Conservation (phyloP, 2,113 vertebrate species). For the Phrynocephalus versicolor region DNA sequence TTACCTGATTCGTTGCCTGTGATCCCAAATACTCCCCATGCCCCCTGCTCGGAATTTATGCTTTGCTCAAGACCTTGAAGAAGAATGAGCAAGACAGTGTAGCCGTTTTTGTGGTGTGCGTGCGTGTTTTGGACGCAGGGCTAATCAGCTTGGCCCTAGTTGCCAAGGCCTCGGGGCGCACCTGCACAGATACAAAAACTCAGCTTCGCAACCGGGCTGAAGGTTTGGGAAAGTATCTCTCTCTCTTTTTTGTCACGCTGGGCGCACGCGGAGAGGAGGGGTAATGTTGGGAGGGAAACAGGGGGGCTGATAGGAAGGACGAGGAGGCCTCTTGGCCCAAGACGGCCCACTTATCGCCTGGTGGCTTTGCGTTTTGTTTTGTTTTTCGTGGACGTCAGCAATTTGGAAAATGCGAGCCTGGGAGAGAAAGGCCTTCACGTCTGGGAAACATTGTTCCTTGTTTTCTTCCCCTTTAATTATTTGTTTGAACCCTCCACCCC, state of each 20-base stretch:
- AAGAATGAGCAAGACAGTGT: slow-evolving; percentile 82
- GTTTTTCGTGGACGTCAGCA: slow-evolving; percentile 71
- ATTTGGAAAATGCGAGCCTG: slow-evolving; percentile 61
- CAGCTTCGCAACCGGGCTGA: slow-evolving; percentile 45
- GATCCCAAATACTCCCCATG: slow-evolving; percentile 52
- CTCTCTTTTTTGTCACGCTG: neutral
- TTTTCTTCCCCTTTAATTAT: slow-evolving; percentile 68
- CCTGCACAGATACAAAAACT: slow-evolving; percentile 74
- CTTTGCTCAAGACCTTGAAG: slow-evolving; percentile 86
- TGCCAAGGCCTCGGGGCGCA: slow-evolving; percentile 80
- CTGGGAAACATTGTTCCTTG: slow-evolving; percentile 65
- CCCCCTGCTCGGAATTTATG: slow-evolving; percentile 82
- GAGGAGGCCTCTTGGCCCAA: slow-evolving; percentile 53
- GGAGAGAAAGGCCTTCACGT: slow-evolving; percentile 74
- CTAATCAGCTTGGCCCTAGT: slow-evolving; percentile 72
- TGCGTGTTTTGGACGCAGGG: too few species aligned
- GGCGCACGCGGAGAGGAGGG: too few species aligned
- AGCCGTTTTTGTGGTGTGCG: slow-evolving; percentile 75
- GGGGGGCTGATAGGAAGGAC: slow-evolving; percentile 60
- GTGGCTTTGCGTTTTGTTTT: too few species aligned
- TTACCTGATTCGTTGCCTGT: slow-evolving; percentile 73
- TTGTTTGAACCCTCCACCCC: neutral
- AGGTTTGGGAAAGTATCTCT: slow-evolving; percentile 52
- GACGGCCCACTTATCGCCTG: slow-evolving; percentile 51
- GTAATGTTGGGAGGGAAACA: too few species aligned